phyloP scores from a whole-genome alignment of 2,888 invertebrate genomes.

The Muscina levida region DNA sequence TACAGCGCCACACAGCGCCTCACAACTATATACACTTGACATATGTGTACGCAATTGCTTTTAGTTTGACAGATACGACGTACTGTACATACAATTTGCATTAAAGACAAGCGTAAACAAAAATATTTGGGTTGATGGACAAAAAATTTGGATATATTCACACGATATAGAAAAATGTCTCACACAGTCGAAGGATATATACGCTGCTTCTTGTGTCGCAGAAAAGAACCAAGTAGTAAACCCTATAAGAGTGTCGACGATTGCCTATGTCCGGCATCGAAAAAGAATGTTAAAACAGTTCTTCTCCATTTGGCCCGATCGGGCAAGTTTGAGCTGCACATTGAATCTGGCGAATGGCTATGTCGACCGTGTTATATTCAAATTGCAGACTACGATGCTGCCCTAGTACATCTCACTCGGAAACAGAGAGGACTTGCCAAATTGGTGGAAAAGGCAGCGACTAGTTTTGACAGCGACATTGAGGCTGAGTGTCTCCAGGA shows the following conservation, averaged over 20 bases:
- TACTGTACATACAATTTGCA: too few species aligned
- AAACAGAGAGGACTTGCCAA: constrained; percentile 66
- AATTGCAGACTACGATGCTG: constrained; percentile 64
- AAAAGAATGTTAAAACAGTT: constrained; percentile 64
- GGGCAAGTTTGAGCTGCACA: constrained; percentile 62
- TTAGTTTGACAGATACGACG: too few species aligned
- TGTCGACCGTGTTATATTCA: constrained; percentile 63
- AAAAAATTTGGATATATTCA: too few species aligned
- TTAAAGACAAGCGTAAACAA: too few species aligned
- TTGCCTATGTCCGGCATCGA: constrained; percentile 63
- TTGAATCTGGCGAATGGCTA: constrained; percentile 58
- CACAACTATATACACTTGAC: too few species aligned
- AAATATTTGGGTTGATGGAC: too few species aligned
- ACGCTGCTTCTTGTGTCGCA: constrained; percentile 67
- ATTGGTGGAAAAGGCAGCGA: constrained; percentile 66
- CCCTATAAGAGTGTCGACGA: constrained; percentile 54
- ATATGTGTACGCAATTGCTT: too few species aligned
- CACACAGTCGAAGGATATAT: constrained; percentile 31
- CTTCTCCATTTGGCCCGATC: constrained; percentile 63
- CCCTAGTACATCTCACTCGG: constrained; percentile 58
- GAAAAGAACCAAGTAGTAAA: constrained; percentile 46
- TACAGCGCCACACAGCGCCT: too few species aligned
- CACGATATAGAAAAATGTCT: constrained; percentile 21
- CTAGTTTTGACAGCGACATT: constrained; percentile 65
- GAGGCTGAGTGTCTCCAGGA: constrained; percentile 67